phyloP scores from a whole-genome alignment of 2,113 vertebrate species.

The Symphodus melops region DNA sequence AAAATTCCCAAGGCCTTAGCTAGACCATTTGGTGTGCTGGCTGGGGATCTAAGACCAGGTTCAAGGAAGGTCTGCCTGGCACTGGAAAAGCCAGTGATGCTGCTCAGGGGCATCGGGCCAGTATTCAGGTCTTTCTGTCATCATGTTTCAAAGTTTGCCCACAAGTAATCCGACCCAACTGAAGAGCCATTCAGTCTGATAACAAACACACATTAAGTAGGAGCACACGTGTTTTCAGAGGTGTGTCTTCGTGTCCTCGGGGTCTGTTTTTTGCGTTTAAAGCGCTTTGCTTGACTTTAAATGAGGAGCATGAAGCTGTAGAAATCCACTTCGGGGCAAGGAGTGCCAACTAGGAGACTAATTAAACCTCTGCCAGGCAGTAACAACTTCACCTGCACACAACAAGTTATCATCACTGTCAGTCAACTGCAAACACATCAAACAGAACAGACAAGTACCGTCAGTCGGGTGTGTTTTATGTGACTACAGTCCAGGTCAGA shows the following conservation, averaged over 20 bases:
- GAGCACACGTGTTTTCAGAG: not conserved
- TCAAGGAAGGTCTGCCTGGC: conserved; percentile 36
- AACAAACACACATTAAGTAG: conserved; percentile 3
- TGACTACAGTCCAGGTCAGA: not conserved
- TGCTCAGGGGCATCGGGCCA: conserved; percentile 51
- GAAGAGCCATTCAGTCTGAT: conserved; percentile 9
- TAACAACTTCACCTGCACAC: conserved; percentile 22
- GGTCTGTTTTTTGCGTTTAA: conserved; percentile 55
- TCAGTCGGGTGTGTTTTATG: conserved; percentile 29
- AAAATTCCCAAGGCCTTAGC: conserved; percentile 45
- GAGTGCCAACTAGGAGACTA: conserved; percentile 50
- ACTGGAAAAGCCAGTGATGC: conserved; percentile 14
- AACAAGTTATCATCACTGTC: conserved; percentile 22
- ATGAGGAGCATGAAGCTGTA: conserved; percentile 35
- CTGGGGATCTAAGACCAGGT: conserved; percentile 37
- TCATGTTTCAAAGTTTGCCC: conserved; percentile 55
- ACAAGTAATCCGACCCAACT: conserved; percentile 31
- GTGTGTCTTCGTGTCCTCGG: conserved; percentile 45
- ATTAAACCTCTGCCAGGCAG: conserved; percentile 54
- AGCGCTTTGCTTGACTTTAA: conserved; percentile 46
- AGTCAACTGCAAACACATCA: conserved; percentile 37
- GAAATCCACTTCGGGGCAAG: conserved; percentile 62
- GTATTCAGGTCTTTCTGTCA: conserved; percentile 41
- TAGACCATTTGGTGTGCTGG: conserved; percentile 47
- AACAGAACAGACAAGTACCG: conserved; percentile 12